Evolutionary conservation across 2,888 invertebrate genomes (phyloP).

Genomic region (Pyralis farinalis): DNA sequence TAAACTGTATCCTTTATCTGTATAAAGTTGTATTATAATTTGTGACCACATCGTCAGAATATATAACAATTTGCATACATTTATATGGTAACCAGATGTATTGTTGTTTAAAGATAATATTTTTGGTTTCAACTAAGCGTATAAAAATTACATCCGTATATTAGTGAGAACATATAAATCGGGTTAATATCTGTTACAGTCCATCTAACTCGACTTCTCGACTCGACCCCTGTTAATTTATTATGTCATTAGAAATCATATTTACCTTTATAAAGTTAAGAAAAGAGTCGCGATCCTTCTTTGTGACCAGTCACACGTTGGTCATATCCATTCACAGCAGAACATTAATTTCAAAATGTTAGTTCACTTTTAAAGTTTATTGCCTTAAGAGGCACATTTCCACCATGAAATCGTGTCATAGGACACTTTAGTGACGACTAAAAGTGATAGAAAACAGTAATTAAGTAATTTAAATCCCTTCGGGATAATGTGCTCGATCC

Average conservation of each 20-base stretch:
- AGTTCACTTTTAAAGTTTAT: not conserved
- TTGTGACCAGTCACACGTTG: slow-evolving; percentile 9
- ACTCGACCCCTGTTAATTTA: slow-evolving; percentile 7
- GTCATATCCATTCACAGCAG: slow-evolving; percentile 12
- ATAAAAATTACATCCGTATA: slow-evolving; percentile 11
- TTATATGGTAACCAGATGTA: too few species aligned
- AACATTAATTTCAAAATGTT: slow-evolving; percentile 4
- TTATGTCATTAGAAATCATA: slow-evolving; percentile 11
- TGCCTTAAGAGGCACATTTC: not conserved
- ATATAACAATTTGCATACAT: too few species aligned
- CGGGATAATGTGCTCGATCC: slow-evolving; percentile 5
- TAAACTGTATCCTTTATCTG: too few species aligned
- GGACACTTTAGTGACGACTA: slow-evolving; percentile 2
- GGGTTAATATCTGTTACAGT: slow-evolving; percentile 14
- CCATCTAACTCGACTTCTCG: slow-evolving; percentile 8
- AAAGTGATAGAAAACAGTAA: slow-evolving; percentile 4
- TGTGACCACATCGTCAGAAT: too few species aligned
- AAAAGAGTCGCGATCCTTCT: slow-evolving; percentile 12
- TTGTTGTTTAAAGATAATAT: too few species aligned
- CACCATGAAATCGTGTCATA: slow-evolving; percentile 1
- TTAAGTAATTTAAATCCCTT: slow-evolving; percentile 5
- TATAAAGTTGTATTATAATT: too few species aligned
- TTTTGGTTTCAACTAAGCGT: not conserved
- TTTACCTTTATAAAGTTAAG: slow-evolving; percentile 15
- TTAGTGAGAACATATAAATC: slow-evolving; percentile 16